Evolutionary conservation across 2,888 invertebrate species (phyloP).

Genomic region (Orthonychiurus folsomi): DNA sequence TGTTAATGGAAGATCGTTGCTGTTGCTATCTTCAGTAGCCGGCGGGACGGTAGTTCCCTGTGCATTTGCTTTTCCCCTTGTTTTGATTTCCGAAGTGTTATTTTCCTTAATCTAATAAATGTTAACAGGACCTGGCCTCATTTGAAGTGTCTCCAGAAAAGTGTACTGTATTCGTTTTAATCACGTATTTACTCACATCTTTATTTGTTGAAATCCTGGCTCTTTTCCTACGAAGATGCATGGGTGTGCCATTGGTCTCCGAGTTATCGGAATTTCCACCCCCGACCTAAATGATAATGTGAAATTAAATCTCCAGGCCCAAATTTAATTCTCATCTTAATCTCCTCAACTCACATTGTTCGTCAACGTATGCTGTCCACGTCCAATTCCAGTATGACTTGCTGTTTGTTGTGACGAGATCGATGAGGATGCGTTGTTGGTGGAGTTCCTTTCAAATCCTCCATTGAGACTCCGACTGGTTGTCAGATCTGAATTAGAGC

Average conservation of each 20-base stretch:
- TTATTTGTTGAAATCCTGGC: slow-evolving; percentile 20
- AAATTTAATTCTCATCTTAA: too few species aligned
- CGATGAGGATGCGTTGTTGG: slow-evolving; percentile 9
- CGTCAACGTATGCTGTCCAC: neutral
- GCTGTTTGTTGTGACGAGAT: neutral
- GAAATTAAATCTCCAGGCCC: neutral
- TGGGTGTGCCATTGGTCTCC: slow-evolving; percentile 17
- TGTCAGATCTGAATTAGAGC: slow-evolving; percentile 6
- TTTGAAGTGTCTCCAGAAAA: neutral
- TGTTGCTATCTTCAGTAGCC: slow-evolving; percentile 23
- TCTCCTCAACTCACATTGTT: neutral
- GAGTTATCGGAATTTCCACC: slow-evolving; percentile 9
- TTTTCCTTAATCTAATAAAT: slow-evolving; percentile 9
- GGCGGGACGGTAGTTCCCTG: neutral
- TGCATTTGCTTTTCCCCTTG: neutral
- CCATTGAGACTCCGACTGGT: slow-evolving; percentile 2
- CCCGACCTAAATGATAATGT: neutral
- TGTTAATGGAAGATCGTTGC: slow-evolving; percentile 35
- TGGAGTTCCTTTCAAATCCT: slow-evolving; percentile 2
- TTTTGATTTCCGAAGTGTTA: neutral
- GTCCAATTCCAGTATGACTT: neutral
- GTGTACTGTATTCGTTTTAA: neutral
- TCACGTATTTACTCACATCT: slow-evolving; percentile 17
- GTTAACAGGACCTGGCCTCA: too few species aligned
- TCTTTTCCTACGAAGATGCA: slow-evolving; percentile 27